These are phyloP conservation scores for Incurvaria masculella DNA, from an alignment of 2,888 invertebrate genomes.

Conservation along the genomic window DNA sequence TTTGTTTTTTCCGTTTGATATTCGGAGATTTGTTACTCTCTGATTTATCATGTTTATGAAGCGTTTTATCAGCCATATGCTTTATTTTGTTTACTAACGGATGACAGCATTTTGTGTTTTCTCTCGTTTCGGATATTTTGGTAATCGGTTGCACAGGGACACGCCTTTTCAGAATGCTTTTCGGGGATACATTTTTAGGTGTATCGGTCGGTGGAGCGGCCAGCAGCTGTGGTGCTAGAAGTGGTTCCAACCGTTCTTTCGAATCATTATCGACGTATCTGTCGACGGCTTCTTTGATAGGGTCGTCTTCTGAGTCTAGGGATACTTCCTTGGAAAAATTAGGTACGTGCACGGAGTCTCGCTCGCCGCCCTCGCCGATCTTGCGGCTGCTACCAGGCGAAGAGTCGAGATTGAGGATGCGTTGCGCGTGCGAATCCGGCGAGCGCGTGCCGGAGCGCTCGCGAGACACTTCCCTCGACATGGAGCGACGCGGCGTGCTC, in stretches of 20 bases:
- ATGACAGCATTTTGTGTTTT: slow-evolving; percentile 56
- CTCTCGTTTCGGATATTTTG: slow-evolving; percentile 42
- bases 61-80: slow-evolving; percentile 60
- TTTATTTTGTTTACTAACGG: slow-evolving; percentile 63
- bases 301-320: slow-evolving; percentile 47
- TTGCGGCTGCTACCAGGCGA: slow-evolving; percentile 51
- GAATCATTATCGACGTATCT: slow-evolving; percentile 31
- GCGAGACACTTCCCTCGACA: slow-evolving; percentile 46
- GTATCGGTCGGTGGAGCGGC: slow-evolving; percentile 32
- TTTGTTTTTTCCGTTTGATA: slow-evolving; percentile 48
- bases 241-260: slow-evolving; percentile 28
- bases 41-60: slow-evolving; percentile 49
- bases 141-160: slow-evolving; percentile 41
- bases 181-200: slow-evolving; percentile 44
- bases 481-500: slow-evolving; percentile 44
- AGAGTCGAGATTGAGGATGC: slow-evolving; percentile 45
- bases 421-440: slow-evolving; percentile 34
- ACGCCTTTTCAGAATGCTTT: slow-evolving; percentile 54
- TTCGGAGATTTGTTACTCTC: slow-evolving; percentile 41
- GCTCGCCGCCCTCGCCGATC: slow-evolving; percentile 45
- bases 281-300: slow-evolving; percentile 26
- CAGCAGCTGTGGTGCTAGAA: slow-evolving; percentile 29
- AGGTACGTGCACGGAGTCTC: slow-evolving; percentile 45
- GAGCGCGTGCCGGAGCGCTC: slow-evolving; percentile 34
- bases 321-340: slow-evolving; percentile 50